phyloP scores from a whole-genome alignment of 1,140 invertebrate species.

The Drosophila ohnishii region DNA sequence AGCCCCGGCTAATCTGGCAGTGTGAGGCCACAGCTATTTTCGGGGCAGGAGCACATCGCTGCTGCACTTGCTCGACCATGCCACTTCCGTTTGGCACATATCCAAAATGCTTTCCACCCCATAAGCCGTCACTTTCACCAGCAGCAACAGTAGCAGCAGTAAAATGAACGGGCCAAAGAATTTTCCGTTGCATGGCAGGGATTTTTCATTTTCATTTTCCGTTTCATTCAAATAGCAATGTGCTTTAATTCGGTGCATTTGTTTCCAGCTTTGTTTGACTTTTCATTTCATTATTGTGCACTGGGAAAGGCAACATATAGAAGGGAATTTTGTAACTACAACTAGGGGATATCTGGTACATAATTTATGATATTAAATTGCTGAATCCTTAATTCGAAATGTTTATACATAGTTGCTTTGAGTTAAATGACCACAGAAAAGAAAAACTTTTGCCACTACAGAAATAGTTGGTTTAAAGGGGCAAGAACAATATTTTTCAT shows the following conservation, averaged over 20 bases:
- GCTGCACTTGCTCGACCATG: conserved; percentile 28
- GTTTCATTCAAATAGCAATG: conserved; percentile 50
- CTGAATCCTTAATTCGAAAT: neutral
- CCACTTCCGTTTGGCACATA: conserved; percentile 60
- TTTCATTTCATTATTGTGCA: conserved; percentile 69
- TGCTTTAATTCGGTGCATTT: conserved; percentile 53
- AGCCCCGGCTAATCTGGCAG: conserved; percentile 26
- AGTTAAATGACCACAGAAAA: neutral
- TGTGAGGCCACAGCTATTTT: conserved; percentile 18
- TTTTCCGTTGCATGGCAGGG: conserved; percentile 3
- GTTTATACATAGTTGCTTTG: neutral
- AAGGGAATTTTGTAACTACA: neutral
- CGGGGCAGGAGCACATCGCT: neutral
- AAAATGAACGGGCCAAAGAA: conserved; percentile 16
- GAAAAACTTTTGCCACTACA: neutral
- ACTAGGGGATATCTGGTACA: conserved; percentile 6
- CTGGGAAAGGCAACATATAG: conserved; percentile 1
- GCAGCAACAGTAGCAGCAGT: conserved; percentile 3
- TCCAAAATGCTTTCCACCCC: conserved; percentile 58
- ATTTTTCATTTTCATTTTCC: conserved; percentile 46
- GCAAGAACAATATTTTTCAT: neutral
- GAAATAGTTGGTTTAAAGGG: neutral
- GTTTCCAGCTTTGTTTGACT: conserved; percentile 41
- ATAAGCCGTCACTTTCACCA: conserved; percentile 43
- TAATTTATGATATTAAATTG: neutral